Percentiles rank a stretch among this genome's conserved stretches.
Evolutionary conservation across 2,888 invertebrate species (phyloP).

Genomic region (Glaucopsyche alexis): DNA sequence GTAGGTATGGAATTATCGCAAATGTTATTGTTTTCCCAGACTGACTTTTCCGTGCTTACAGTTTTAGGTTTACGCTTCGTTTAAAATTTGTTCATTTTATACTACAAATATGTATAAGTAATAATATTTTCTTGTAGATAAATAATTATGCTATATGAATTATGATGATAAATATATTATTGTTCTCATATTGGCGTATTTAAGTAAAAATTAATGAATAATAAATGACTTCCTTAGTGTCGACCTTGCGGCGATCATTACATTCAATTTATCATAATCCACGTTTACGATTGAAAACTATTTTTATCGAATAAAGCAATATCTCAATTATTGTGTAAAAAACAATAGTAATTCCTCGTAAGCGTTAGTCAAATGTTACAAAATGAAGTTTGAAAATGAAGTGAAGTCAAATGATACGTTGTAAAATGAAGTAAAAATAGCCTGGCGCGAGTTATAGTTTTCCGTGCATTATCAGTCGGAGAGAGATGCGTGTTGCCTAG

Average conservation of each 20-base stretch:
- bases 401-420: too few species aligned
- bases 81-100: too few species aligned
- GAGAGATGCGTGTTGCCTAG: conserved; percentile 59
- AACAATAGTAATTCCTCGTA: neutral
- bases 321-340: neutral
- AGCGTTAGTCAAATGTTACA: neutral
- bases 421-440: conserved; percentile 19
- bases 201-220: conserved; percentile 2
- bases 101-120: too few species aligned
- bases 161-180: neutral
- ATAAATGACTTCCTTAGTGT: neutral
- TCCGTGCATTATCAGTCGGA: conserved; percentile 31
- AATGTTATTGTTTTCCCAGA: too few species aligned
- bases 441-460: conserved; percentile 2
- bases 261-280: conserved; percentile 8
- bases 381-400: too few species aligned
- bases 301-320: neutral
- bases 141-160: neutral
- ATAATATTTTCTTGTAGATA: neutral
- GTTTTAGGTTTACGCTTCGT: too few species aligned
- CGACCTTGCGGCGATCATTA: conserved; percentile 1
- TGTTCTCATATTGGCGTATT: neutral
- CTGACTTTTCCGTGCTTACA: too few species aligned
- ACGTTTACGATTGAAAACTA: neutral
- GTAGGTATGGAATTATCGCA: too few species aligned